Base-by-base conservation (phyloP, 2,113 vertebrate species). In the Equus przewalskii region DNA sequence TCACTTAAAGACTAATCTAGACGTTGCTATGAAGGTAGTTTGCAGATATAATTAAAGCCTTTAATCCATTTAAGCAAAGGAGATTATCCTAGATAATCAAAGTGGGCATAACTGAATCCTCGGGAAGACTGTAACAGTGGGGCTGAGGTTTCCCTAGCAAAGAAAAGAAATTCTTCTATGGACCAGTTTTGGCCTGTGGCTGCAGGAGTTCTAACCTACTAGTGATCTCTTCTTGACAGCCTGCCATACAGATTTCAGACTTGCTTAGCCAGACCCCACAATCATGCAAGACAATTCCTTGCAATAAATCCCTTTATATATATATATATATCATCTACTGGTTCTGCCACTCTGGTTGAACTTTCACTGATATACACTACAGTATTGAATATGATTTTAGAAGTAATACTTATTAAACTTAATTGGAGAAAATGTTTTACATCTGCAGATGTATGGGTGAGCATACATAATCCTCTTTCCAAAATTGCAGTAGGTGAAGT, bases 31-130 rank as follows among this genome's bases (percentile, higher is more conserved):
- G 5, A 72, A 84, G 26, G 41, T 64, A 87, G 90, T 85, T 65
- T 85, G 46, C 6, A 78, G 75, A 86, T 75, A 18, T n/a, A 94
- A 82, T 94, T 87, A 78, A 94, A 94, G 19, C 14, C 19, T 69
- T 8, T 41, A 94, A 69, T 84, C 49, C 75, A 26, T 75, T 83
- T 65, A 89, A 94, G 64, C 78, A 94, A 51, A 62, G 14, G 14
- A 94, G 36, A 94, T 94, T 94, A 88, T 56, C 21, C 64, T 67
- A 88, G 69, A 84, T 84, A 83, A 96, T 24, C 2, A 1, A 28
- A 72, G 14, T 76, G 36, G 67, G 46, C 60, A 94, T 46, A 65
- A 84, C 14, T 49, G 41, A 96, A 92, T 92, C 41, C 44, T 76
- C 49, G 30, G n/a, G 28, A 94, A 92, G 13, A 12, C 44, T 6